These are phyloP conservation scores for Osmoderma eremita DNA, from an alignment of 2,888 invertebrate genomes.

Conservation along the genomic window DNA sequence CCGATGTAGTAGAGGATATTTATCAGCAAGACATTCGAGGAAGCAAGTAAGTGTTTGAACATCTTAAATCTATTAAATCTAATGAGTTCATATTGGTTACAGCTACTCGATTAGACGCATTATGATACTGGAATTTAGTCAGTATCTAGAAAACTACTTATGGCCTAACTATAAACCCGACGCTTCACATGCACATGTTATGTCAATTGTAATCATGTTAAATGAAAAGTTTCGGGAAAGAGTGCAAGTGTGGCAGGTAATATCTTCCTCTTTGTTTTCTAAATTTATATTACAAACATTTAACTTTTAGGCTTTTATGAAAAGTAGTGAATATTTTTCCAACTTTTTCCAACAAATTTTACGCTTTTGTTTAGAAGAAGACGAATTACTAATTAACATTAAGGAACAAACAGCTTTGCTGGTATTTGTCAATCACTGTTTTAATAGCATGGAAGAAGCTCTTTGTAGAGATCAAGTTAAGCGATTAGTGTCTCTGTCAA, in stretches of 20 bases:
- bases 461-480: conserved; percentile 91
- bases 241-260: conserved; percentile 94
- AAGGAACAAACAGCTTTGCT: conserved; percentile 89
- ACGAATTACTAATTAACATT: conserved; percentile 66
- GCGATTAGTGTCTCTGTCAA: conserved; percentile 88
- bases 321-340: conserved; percentile 79
- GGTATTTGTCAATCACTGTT: conserved; percentile 94
- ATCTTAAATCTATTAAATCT: conserved; percentile 1
- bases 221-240: conserved; percentile 98
- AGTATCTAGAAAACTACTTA: conserved; percentile 94
- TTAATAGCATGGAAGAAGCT: conserved; percentile 97
- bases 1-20: conserved; percentile 86
- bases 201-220: conserved; percentile 98
- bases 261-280: conserved; percentile 11
- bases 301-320: conserved; percentile 71
- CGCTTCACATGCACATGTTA: conserved; percentile 87
- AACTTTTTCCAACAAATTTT: conserved; percentile 86
- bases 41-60: conserved; percentile 72
- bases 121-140: conserved; percentile 97
- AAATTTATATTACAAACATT: neutral
- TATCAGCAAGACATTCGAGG: conserved; percentile 88
- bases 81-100: conserved; percentile 9
- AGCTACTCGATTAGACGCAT: conserved; percentile 86
- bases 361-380: conserved; percentile 75
- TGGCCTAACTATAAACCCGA: conserved; percentile 93